phyloP scores from a whole-genome alignment of 2,113 vertebrate species.

The Psephotus haematonotus region DNA sequence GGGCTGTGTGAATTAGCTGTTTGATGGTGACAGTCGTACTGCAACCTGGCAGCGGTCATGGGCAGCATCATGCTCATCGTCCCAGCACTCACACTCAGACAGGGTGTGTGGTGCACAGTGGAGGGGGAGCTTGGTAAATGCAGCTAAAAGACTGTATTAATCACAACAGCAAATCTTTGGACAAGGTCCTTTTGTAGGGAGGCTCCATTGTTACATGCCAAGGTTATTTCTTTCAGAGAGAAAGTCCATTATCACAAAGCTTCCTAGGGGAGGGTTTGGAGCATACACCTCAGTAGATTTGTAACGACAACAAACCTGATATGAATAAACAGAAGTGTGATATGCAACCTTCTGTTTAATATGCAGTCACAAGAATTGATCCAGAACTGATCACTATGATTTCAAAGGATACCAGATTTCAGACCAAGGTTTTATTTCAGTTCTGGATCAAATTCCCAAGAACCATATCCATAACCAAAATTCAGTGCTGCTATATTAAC shows the following conservation, averaged over 20 bases:
- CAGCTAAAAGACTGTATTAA: neutral
- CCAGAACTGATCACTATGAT: neutral
- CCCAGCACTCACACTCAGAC: neutral
- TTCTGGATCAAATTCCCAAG: neutral
- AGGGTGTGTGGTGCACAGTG: neutral
- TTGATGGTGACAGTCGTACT: neutral
- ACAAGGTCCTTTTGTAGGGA: neutral
- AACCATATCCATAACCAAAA: neutral
- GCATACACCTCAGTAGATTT: neutral
- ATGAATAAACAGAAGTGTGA: neutral
- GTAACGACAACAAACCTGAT: neutral
- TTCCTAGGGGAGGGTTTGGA: neutral
- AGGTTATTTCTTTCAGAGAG: neutral
- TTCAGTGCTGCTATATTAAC: neutral
- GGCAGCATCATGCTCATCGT: neutral
- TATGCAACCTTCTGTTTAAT: neutral
- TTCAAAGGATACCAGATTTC: neutral
- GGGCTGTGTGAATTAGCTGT: neutral
- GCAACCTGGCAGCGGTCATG: neutral
- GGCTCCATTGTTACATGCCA: neutral
- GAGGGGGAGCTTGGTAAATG: neutral
- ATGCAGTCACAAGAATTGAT: neutral
- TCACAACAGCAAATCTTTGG: neutral
- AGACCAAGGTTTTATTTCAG: neutral
- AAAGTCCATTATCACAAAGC: neutral